Conservation (phyloP, 64 coral and sea anemone species). For the Porites australiensis region DNA sequence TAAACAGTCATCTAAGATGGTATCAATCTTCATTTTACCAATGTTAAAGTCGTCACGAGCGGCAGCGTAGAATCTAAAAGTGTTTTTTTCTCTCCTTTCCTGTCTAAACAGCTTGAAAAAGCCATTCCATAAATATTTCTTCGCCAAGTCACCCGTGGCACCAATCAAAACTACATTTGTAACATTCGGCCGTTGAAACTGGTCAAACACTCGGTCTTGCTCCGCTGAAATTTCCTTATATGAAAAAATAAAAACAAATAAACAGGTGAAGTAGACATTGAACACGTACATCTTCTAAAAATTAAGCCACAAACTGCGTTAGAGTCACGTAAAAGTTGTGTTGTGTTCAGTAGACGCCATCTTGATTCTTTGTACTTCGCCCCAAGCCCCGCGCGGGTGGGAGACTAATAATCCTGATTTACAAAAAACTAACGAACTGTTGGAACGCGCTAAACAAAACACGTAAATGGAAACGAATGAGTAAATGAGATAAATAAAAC, state of each 20-base stretch:
- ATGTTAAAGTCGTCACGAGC: slow-evolving; percentile 50
- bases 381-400: too few species aligned
- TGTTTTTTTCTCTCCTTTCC: slow-evolving; percentile 20
- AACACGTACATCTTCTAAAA: too few species aligned
- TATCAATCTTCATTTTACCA: slow-evolving; percentile 66
- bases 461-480: too few species aligned
- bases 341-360: too few species aligned
- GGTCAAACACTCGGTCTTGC: not conserved
- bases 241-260: not conserved
- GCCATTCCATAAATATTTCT: slow-evolving; percentile 89
- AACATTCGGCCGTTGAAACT: not conserved
- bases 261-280: not conserved
- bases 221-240: not conserved
- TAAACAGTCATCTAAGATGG: slow-evolving; percentile 58
- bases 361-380: too few species aligned
- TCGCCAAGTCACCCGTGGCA: slow-evolving; percentile 86
- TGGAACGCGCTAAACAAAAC: too few species aligned
- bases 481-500: too few species aligned
- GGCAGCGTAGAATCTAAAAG: slow-evolving; percentile 70
- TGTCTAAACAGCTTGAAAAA: slow-evolving; percentile 70
- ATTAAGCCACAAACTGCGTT: too few species aligned
- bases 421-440: too few species aligned
- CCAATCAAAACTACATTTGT: slow-evolving; percentile 82
- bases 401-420: too few species aligned
- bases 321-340: too few species aligned